Evolutionary conservation across 2,113 vertebrate genomes (phyloP).

Genomic region (Podarcis raffonei): DNA sequence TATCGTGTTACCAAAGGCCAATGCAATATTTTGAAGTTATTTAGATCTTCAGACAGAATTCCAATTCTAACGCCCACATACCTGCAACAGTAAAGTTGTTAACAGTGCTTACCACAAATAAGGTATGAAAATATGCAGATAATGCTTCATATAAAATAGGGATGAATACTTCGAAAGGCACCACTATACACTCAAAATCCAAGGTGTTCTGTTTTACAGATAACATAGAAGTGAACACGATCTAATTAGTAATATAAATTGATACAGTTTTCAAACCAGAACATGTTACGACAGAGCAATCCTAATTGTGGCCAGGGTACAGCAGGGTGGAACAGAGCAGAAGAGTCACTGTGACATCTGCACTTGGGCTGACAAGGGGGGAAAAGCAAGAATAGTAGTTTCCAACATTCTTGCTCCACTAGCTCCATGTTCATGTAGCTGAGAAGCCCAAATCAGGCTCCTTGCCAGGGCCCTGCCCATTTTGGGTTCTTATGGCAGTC

Average conservation of each 20-base stretch:
- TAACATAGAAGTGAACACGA: conserved; percentile 21
- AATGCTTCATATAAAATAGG: conserved; percentile 42
- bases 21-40: neutral
- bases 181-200: conserved; percentile 44
- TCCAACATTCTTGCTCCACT: too few relatives aligned
- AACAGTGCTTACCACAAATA: conserved; percentile 48
- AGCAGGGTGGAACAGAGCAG: too few relatives aligned
- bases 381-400: too few relatives aligned
- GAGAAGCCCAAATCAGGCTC: too few relatives aligned
- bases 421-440: too few relatives aligned
- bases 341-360: too few relatives aligned
- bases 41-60: conserved; percentile 14
- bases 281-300: conserved; percentile 9
- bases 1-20: neutral
- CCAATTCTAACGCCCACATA: neutral
- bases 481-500: too few relatives aligned
- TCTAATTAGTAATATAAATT: conserved; percentile 1
- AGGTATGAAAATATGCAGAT: conserved; percentile 39
- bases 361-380: too few relatives aligned
- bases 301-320: too few relatives aligned
- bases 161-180: conserved; percentile 61
- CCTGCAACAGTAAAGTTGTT: conserved; percentile 40
- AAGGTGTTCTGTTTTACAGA: conserved; percentile 22
- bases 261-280: neutral
- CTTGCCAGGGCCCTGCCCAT: too few relatives aligned